phyloP scores from a whole-genome alignment of 2,113 vertebrate species.

The human (Homo sapiens) region DNA sequence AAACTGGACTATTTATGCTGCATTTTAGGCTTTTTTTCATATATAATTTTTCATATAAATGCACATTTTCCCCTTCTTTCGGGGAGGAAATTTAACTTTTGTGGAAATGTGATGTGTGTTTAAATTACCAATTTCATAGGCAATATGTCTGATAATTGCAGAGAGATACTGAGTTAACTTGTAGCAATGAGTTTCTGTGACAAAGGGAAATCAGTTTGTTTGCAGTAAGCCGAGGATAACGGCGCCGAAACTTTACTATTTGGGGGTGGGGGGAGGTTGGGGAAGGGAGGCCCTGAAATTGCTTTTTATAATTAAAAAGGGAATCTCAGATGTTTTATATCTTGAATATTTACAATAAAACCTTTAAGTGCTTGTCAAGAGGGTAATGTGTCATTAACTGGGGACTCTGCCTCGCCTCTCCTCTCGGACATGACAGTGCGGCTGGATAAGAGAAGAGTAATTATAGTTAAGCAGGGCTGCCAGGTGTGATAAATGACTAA shows the following conservation, averaged over 20 bases:
- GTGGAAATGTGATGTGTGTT: slow-evolving; percentile 78
- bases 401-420: slow-evolving; percentile 88
- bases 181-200: slow-evolving; percentile 78
- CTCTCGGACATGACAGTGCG: slow-evolving; percentile 96
- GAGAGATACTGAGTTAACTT: slow-evolving; percentile 83
- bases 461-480: slow-evolving; percentile 99
- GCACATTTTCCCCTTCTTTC: slow-evolving; percentile 83
- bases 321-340: slow-evolving; percentile 91
- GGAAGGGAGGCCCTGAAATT: slow-evolving; percentile 83
- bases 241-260: slow-evolving; percentile 81
- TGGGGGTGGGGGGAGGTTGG: slow-evolving; percentile 52
- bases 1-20: slow-evolving; percentile 74
- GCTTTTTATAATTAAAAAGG: slow-evolving; percentile 92
- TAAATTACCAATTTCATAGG: slow-evolving; percentile 85
- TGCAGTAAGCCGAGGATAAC: slow-evolving; percentile 79
- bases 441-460: slow-evolving; percentile 99
- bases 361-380: slow-evolving; percentile 89
- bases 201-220: slow-evolving; percentile 83
- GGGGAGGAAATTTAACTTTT: slow-evolving; percentile 86
- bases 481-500: slow-evolving; percentile 99
- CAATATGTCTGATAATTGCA: slow-evolving; percentile 85
- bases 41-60: slow-evolving; percentile 91
- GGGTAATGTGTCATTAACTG: slow-evolving; percentile 91
- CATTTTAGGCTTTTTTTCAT: slow-evolving; percentile 73
- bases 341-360: slow-evolving; percentile 91